Percentiles rank a stretch among this genome's conserved stretches.
phyloP scores from a whole-genome alignment of 2,888 invertebrate species.

The Sinotaia quadrata region DNA sequence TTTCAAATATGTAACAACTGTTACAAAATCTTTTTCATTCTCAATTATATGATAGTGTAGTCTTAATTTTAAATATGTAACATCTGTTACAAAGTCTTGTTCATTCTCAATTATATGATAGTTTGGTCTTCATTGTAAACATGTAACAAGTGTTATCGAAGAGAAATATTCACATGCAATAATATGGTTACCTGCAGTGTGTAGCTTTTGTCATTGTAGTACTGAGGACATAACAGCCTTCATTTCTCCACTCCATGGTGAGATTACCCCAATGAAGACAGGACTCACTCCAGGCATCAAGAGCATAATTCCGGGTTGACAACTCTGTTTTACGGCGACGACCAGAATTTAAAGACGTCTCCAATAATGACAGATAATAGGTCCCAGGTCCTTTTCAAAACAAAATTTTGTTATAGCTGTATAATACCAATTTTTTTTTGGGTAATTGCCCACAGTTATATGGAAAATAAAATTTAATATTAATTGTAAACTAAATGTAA shows the following conservation, averaged over 20 bases:
- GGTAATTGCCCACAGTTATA: no score
- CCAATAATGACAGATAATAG: constrained; percentile 64
- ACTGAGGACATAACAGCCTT: constrained; percentile 58
- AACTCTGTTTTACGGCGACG: constrained; percentile 59
- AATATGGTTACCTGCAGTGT: constrained; percentile 60
- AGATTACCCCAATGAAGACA: constrained; percentile 66
- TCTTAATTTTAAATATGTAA: no score
- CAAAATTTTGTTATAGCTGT: no score
- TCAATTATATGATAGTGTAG: no score
- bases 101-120: no score
- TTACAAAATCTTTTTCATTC: no score
- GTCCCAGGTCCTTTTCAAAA: constrained; percentile 53
- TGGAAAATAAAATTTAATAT: no score
- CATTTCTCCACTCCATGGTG: constrained; percentile 52
- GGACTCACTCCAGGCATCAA: constrained; percentile 65
- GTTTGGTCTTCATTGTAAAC: no score
- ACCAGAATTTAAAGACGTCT: constrained; percentile 63
- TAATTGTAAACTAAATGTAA: no score
- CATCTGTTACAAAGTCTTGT: no score
- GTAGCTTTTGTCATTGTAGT: constrained; percentile 53
- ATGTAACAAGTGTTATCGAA: not conserved
- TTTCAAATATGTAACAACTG: no score
- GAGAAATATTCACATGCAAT: not conserved
- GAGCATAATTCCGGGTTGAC: constrained; percentile 58
- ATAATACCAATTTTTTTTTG: no score